Evolutionary conservation across 2,797 vertebrate genomes (phyloP).

Genomic region (Balearica regulorum): DNA sequence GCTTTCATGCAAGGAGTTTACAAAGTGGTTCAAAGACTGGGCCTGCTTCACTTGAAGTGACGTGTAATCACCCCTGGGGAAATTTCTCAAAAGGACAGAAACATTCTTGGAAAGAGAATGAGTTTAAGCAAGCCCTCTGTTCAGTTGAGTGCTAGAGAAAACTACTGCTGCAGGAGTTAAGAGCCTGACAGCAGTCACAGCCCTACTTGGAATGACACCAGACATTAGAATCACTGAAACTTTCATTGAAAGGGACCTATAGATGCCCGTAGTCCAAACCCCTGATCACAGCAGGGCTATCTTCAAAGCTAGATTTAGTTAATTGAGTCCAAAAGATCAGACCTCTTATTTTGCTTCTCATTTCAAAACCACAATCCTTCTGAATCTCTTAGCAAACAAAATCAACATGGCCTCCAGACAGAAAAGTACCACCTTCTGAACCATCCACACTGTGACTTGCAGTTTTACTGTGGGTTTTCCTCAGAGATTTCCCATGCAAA

Average conservation of each 20-base stretch:
- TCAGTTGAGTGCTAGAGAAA: neutral
- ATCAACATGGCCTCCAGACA: neutral
- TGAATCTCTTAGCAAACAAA: neutral
- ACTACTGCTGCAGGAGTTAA: neutral
- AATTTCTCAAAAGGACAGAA: neutral
- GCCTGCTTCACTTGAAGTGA: neutral
- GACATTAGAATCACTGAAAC: neutral
- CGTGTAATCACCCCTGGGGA: neutral
- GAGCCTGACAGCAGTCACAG: neutral
- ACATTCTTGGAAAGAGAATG: neutral
- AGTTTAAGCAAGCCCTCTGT: neutral
- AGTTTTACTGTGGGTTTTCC: neutral
- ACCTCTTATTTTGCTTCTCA: neutral
- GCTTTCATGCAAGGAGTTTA: neutral
- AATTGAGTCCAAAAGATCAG: neutral
- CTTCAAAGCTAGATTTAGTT: neutral
- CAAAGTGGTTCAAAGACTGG: neutral
- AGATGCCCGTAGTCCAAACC: neutral
- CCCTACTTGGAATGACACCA: neutral
- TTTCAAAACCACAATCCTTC: neutral
- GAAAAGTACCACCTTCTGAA: neutral
- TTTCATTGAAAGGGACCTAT: neutral
- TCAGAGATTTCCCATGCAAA: neutral
- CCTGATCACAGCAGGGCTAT: neutral
- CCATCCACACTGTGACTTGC: neutral